These are phyloP conservation scores for Typhlichthys eigenmanni DNA, from an alignment of 2,797 vertebrate genomes.

Conservation along the genomic window DNA sequence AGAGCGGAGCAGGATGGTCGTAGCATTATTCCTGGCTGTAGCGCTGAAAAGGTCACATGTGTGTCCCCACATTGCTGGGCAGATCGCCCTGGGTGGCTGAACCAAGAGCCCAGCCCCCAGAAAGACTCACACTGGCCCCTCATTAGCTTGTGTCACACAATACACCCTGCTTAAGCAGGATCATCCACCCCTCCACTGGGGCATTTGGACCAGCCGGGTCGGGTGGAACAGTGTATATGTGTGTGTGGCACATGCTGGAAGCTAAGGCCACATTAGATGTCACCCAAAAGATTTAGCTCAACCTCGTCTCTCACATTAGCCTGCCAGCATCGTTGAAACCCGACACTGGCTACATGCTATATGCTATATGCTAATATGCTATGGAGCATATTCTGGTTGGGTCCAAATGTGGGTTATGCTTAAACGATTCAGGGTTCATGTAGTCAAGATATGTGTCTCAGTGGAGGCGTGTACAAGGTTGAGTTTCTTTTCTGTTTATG, in stretches of 20 bases:
- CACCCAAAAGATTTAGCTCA: constrained; percentile 12
- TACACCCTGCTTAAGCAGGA: constrained; percentile 70
- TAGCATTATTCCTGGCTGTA: constrained; percentile 52
- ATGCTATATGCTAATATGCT: not conserved
- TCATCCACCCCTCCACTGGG: constrained; percentile 70
- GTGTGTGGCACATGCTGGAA: constrained; percentile 12
- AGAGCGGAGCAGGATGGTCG: not conserved
- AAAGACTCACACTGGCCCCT: constrained; percentile 48
- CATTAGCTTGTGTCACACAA: constrained; percentile 75
- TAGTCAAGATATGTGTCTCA: too few relatives aligned
- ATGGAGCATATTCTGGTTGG: not conserved
- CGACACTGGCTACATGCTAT: too few relatives aligned
- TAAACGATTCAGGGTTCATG: too few relatives aligned
- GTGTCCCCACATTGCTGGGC: constrained; percentile 61
- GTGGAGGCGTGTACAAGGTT: too few relatives aligned
- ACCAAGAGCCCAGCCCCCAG: constrained; percentile 46
- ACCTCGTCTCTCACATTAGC: not conserved
- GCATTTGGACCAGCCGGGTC: constrained; percentile 64
- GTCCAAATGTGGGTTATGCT: too few relatives aligned
- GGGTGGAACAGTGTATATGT: constrained; percentile 35
- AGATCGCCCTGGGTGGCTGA: constrained; percentile 59
- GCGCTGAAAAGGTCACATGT: constrained; percentile 64
- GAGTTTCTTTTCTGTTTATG: too few relatives aligned
- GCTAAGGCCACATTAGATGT: constrained; percentile 5
- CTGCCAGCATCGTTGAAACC: too few relatives aligned